These are phyloP conservation scores for Hippopotamyrus pictus DNA, from an alignment of 2,797 vertebrate species.

Conservation along the genomic window DNA sequence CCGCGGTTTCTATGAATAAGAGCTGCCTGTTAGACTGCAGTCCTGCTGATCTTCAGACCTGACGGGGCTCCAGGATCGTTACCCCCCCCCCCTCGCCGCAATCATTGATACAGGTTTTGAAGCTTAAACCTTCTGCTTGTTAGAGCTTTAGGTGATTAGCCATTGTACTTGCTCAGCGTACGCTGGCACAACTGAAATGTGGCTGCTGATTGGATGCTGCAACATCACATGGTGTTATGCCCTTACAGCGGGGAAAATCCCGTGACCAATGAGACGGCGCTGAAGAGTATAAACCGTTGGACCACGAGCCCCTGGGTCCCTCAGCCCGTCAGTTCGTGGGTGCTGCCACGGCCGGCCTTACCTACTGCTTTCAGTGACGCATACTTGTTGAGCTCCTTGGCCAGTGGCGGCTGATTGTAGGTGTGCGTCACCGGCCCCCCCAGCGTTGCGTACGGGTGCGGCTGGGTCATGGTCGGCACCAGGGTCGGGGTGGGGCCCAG, in stretches of 20 bases:
- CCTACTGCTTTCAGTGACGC: constrained; percentile 92
- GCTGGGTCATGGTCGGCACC: constrained; percentile 73
- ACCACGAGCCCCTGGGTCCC: background rate
- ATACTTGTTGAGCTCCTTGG: constrained; percentile 88
- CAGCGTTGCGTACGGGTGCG: constrained; percentile 78
- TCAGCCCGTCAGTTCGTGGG: background rate
- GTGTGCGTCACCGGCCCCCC: constrained; percentile 81
- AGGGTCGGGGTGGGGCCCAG: constrained; percentile 73
- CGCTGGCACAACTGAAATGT: background rate
- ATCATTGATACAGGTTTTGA: background rate
- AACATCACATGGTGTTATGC: background rate
- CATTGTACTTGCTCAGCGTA: background rate
- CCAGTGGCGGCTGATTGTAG: constrained; percentile 77
- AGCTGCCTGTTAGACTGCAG: background rate
- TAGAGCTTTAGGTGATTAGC: background rate
- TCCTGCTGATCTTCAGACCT: background rate
- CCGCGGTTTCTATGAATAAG: background rate
- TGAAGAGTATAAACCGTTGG: background rate
- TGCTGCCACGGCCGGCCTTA: constrained; percentile 54
- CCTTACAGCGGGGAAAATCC: background rate
- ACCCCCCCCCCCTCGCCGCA: background rate
- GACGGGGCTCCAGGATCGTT: background rate
- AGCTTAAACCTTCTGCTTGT: background rate
- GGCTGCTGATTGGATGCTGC: background rate
- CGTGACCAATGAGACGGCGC: background rate